These are phyloP conservation scores for Mormyrops attenuatus DNA, from an alignment of 2,797 vertebrate genomes.

Conservation along the genomic window DNA sequence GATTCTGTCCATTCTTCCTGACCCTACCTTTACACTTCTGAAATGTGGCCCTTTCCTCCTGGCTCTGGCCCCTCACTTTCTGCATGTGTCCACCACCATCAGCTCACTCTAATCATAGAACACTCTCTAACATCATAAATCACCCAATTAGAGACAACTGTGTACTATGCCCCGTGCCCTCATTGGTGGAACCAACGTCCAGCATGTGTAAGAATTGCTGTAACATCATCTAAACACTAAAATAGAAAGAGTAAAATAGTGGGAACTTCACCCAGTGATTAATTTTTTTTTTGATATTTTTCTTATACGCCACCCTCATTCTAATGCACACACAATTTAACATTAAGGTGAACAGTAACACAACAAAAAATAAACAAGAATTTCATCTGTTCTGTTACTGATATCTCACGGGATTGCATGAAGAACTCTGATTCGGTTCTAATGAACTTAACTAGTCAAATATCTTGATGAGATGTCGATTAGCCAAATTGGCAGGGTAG, in stretches of 20 bases:
- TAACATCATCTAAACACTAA: neutral
- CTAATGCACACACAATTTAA: neutral
- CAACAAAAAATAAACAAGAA: neutral
- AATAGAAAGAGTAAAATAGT: neutral
- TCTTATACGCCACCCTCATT: neutral
- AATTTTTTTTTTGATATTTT: neutral
- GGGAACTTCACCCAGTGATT: neutral
- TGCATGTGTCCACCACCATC: neutral
- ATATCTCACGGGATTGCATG: neutral
- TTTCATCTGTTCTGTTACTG: neutral
- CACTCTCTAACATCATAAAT: neutral
- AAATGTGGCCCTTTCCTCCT: neutral
- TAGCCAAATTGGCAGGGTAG: neutral
- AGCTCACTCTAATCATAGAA: neutral
- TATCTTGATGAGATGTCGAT: neutral
- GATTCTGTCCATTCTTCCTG: neutral
- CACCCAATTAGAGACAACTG: neutral
- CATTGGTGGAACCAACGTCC: neutral
- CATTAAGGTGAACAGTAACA: neutral
- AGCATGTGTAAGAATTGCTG: neutral
- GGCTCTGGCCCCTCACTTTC: neutral
- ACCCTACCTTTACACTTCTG: neutral
- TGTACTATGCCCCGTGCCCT: neutral
- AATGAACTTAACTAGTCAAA: neutral
- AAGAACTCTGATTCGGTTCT: neutral